Percentiles rank a stretch among this genome's conserved stretches.
phyloP scores from a whole-genome alignment of 1,140 invertebrate species.

The Drosophila simulans region DNA sequence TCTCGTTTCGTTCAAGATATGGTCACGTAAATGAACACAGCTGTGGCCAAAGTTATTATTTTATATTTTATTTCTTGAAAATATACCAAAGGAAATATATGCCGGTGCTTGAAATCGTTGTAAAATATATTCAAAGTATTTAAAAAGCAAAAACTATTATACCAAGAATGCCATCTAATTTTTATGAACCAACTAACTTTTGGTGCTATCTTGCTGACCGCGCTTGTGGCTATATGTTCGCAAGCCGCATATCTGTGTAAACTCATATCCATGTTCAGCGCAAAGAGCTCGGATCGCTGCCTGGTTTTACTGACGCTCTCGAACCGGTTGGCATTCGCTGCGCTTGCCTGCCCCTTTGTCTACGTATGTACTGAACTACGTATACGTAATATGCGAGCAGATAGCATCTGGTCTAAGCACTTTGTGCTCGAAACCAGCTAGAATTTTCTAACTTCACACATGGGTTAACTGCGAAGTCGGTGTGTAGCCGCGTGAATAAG shows the following conservation, averaged over 20 bases:
- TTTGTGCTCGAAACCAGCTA: slow-evolving; percentile 15
- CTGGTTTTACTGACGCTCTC: slow-evolving; percentile 38
- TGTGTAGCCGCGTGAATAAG: neutral
- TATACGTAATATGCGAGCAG: slow-evolving; percentile 50
- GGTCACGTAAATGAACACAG: neutral
- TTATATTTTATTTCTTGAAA: neutral
- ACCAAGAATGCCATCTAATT: neutral
- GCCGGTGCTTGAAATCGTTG: no score
- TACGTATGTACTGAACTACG: slow-evolving; percentile 11
- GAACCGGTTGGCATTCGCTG: slow-evolving; percentile 55
- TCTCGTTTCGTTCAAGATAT: slow-evolving; percentile 54
- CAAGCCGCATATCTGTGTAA: slow-evolving; percentile 7
- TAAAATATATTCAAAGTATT: neutral
- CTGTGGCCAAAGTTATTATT: no score
- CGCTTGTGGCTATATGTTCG: slow-evolving; percentile 17
- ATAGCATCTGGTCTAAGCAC: slow-evolving; percentile 50
- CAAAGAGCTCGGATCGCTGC: slow-evolving; percentile 11
- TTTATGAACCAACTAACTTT: neutral
- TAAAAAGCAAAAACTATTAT: no score
- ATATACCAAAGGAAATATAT: no score
- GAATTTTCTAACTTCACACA: slow-evolving; percentile 32
- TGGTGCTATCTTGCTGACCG: slow-evolving; percentile 15
- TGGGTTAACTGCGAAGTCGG: slow-evolving; percentile 22
- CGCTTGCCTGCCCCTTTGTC: slow-evolving; percentile 49
- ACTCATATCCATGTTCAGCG: slow-evolving; percentile 38